These are phyloP conservation scores for Rhinogobius similis DNA, from an alignment of 2,113 vertebrate species.

Conservation along the genomic window DNA sequence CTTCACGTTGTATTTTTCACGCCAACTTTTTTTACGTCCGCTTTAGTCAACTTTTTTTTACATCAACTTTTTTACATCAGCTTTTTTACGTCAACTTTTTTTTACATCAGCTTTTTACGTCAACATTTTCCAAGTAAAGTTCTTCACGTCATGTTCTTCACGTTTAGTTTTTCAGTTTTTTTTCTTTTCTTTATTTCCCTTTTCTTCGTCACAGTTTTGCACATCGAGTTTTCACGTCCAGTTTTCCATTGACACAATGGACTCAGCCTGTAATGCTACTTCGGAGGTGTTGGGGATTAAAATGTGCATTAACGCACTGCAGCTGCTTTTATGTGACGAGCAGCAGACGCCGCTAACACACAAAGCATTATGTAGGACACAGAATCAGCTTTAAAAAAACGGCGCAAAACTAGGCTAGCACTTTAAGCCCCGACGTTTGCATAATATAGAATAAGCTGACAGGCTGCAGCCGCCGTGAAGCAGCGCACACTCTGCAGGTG, in stretches of 20 bases:
- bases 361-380: slow-evolving; percentile 46
- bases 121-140: no score
- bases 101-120: no score
- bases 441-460: slow-evolving; percentile 43
- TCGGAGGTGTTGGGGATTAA: slow-evolving; percentile 3
- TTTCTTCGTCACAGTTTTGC: no score
- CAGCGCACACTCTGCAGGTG: background rate
- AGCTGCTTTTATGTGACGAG: slow-evolving; percentile 21
- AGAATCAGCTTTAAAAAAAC: slow-evolving; percentile 45
- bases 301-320: slow-evolving; percentile 10
- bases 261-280: background rate
- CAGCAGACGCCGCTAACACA: background rate
- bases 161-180: no score
- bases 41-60: no score
- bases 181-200: no score
- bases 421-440: slow-evolving; percentile 45
- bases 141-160: no score
- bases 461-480: background rate
- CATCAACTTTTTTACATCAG: no score
- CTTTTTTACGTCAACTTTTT: no score
- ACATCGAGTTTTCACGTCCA: no score
- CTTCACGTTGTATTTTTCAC: no score
- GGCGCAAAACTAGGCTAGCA: slow-evolving; percentile 43
- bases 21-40: no score
- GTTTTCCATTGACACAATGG: background rate